Conservation (phyloP, 2,113 vertebrate genomes). For the Hemiprocne comata region DNA sequence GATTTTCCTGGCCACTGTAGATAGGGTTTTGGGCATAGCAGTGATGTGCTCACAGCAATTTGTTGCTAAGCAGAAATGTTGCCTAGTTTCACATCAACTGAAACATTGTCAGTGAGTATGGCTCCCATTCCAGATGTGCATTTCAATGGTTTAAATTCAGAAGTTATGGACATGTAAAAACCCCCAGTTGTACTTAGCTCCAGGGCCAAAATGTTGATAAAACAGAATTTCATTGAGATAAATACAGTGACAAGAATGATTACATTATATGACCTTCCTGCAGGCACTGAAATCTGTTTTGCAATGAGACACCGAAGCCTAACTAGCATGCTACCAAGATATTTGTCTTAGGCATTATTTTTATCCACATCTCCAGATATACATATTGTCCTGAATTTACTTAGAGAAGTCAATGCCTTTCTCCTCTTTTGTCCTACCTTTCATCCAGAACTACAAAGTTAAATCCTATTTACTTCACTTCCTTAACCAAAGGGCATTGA, state of each 20-base stretch:
- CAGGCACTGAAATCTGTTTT: background rate
- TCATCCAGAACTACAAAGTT: background rate
- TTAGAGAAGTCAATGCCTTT: background rate
- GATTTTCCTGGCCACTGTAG: background rate
- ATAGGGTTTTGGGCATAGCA: background rate
- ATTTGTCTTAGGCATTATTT: background rate
- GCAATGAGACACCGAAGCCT: background rate
- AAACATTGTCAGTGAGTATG: background rate
- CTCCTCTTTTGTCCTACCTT: background rate
- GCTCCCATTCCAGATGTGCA: background rate
- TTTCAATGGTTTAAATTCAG: background rate
- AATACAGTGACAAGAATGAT: background rate
- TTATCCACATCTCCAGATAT: background rate
- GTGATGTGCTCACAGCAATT: background rate
- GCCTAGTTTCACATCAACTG: background rate
- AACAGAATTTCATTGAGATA: background rate
- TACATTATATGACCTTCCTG: rapidly evolving
- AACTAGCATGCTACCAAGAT: background rate
- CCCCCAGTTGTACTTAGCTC: background rate
- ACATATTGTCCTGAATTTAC: background rate
- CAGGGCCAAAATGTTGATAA: background rate
- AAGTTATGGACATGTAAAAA: background rate
- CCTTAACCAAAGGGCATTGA: rapidly evolving
- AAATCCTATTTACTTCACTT: background rate
- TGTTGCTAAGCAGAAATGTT: background rate